Evolutionary conservation across 2,888 invertebrate species (phyloP), one percentile per base, ranked within the genome.

Genomic region (Drosophila gaucha): DNA sequence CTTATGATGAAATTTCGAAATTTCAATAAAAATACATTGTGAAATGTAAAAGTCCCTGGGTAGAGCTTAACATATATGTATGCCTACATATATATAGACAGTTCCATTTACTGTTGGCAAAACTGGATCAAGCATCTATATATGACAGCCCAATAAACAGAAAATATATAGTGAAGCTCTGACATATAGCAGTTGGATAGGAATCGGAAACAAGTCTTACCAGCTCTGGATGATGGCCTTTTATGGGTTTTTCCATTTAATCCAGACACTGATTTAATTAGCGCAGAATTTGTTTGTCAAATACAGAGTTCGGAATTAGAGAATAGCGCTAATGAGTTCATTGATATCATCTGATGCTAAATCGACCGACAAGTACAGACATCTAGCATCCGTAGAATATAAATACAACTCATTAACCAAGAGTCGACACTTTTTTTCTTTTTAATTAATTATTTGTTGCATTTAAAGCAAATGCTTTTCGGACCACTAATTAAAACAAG

Each of bases 201-300:
- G 28, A 26, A 12, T 6, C 14, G 6, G 26, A 43, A 78, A 83
- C 86, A 26, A 44, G 82, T 76, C 47, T 57, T 50, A 56, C 80
- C 59, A 65, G 85, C 60, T 71, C 18, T 66, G 65, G 50, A 38
- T 62, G 47, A 59, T 67, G 55, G 62, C 57, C 69, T 66, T 79
- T 51, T 49, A 55, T 24, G 35, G 55, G 63, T 26, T 52, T 77
- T 77, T 54, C 72, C 76, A 72, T 69, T 73, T 67, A 51, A 67
- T 68, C 78, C 78, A 68, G 78, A 51, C 49, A n/a, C 33, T 54
- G 62, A 51, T 59, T 79, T 50, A 79, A 83, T 80, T 86, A 86
- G 67, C 80, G 54, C 72, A 70, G 59, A 80, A 58, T 64, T 59
- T 66, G 52, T 71, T 70, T 62, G 58, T 8, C 62, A 67, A 66